Conservation (phyloP, 2,888 invertebrate species). For the Drosophila yooni region DNA sequence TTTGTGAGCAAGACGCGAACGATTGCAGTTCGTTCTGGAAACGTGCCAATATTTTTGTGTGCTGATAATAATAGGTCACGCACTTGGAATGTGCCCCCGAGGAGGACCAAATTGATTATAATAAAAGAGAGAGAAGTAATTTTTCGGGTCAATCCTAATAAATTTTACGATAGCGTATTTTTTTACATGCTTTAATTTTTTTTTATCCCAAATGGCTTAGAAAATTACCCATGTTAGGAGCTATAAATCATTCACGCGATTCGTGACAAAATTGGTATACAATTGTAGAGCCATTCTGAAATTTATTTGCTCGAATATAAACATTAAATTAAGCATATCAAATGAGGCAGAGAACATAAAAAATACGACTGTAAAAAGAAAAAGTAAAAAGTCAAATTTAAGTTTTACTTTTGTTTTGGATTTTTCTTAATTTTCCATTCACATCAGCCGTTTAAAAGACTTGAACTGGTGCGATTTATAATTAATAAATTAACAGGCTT, state of each 20-base stretch:
- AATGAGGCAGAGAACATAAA: neutral
- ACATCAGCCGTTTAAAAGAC: neutral
- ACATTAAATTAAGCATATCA: neutral
- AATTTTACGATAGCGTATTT: neutral
- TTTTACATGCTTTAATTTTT: neutral
- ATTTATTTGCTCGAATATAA: neutral
- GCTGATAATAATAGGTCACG: conserved; percentile 57
- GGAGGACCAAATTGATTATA: conserved; percentile 53
- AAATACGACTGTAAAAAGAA: neutral
- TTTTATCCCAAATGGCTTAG: neutral
- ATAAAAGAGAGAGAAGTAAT: conserved; percentile 18
- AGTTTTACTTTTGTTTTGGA: neutral
- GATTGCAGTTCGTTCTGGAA: conserved; percentile 16
- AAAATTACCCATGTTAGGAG: neutral
- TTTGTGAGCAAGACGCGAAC: neutral
- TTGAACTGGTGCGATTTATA: neutral
- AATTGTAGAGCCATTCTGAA: neutral
- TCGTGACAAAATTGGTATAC: neutral
- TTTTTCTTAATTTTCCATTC: neutral
- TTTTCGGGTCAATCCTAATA: neutral
- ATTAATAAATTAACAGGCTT: conserved; percentile 2
- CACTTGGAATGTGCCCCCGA: conserved; percentile 39
- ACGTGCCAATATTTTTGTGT: conserved; percentile 35
- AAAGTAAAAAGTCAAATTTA: neutral
- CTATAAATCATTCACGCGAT: neutral